Evolutionary conservation across 2,113 vertebrate species (phyloP), one percentile per base, ranked within the genome.

Genomic region (Peromyscus leucopus): DNA sequence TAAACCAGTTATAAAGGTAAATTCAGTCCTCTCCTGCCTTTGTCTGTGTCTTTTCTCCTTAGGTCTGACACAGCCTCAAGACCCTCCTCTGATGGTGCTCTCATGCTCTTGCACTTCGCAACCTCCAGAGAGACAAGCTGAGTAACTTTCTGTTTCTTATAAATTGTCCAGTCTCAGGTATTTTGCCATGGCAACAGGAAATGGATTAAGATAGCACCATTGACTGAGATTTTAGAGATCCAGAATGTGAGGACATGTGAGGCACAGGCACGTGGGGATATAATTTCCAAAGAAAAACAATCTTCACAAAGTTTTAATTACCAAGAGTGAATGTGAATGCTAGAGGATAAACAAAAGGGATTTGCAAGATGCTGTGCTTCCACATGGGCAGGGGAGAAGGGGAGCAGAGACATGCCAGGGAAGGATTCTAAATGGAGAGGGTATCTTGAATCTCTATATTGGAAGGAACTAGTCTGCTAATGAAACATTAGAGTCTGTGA

Each of bases 381-480:
- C 57, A 69, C 7, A n/a, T 1, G 36, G 31, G 24, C 6, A 6
- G 67, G 2, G 33, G 67, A 17, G 9, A 21, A 21, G 9, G 17
- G 21, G 17, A 4, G 8, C 17, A 22, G 7, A 2, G 12, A 16
- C 63, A 90, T 78, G 51, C 57, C 24, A 82, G 19, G 74, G 48
- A 21, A 57, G 2, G 9, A 75, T 79, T 93, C 39, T 71, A 79
- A 69, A 75, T 85, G 28, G 21, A 86, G 79, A 55, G 4, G 7
- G 31, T 51, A 3, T 59, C n/a, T 61, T 88, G 16, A 78, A 88
- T 91, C 86, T 90, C 46, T 91, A 61, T 13, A 15, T 16, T 42
- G 71, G 65, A 90, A 87, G 88, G n/a, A 93, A 94, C 59, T 61
- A 89, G 51, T 59, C 75, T 94, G 24, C 17, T 42, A 55, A 90